Conservation (phyloP, 1,140 invertebrate genomes). For the Ylistrum balloti region DNA sequence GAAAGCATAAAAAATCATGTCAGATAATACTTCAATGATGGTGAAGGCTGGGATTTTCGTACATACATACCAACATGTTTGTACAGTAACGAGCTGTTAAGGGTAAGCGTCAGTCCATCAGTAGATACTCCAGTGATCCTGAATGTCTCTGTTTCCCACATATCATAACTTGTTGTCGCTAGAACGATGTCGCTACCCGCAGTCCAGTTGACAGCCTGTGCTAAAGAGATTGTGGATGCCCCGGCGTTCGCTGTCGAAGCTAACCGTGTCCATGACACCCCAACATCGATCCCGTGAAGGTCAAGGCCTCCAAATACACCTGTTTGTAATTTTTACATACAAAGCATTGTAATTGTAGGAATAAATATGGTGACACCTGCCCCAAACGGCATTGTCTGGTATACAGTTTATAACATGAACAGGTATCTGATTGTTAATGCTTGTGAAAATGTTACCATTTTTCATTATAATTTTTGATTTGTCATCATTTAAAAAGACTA, state of each 20-base stretch:
- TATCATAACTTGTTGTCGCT: slow-evolving; percentile 73
- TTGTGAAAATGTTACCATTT: too few relatives aligned
- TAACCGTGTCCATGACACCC: slow-evolving; percentile 75
- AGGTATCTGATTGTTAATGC: too few relatives aligned
- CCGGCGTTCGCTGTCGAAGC: slow-evolving; percentile 71
- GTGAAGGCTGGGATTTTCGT: too few relatives aligned
- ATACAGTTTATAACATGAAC: too few relatives aligned
- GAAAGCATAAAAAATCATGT: too few relatives aligned
- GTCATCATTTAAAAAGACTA: too few relatives aligned
- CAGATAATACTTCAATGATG: too few relatives aligned
- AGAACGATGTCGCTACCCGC: slow-evolving; percentile 78
- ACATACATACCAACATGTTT: slow-evolving; percentile 75
- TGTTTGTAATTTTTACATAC: too few relatives aligned
- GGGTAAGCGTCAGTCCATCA: slow-evolving; percentile 71
- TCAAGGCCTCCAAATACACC: slow-evolving; percentile 80
- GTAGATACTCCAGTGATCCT: slow-evolving; percentile 70
- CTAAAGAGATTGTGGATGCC: slow-evolving; percentile 67
- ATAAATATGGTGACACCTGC: too few relatives aligned
- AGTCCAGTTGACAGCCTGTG: slow-evolving; percentile 73
- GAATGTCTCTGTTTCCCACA: slow-evolving; percentile 78
- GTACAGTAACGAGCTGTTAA: slow-evolving; percentile 72
- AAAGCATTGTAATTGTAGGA: too few relatives aligned
- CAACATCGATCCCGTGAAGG: slow-evolving; percentile 75
- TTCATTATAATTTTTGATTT: too few relatives aligned
- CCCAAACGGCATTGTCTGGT: too few relatives aligned